Base-by-base conservation (phyloP, 2,797 vertebrate species). In the Rallus crepitans region DNA sequence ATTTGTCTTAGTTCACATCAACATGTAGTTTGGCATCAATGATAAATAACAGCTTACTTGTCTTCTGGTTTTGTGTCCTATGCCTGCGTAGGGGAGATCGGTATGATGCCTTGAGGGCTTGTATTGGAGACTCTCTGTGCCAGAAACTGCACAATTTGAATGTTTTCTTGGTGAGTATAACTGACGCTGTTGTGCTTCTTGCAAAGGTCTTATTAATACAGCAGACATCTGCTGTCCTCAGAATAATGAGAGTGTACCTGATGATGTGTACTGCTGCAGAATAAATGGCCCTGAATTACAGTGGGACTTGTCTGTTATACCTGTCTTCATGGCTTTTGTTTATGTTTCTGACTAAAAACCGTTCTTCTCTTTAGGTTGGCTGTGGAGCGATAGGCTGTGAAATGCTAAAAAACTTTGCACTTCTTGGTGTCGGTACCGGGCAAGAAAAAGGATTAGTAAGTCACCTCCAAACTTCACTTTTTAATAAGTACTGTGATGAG, bases 381-480 rank as follows among this genome's bases (percentile, higher is more conserved):
- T 99, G 99, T 94, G 99, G 99, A 82, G 99, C 99, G 6, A 99
- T 99, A 93, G 99, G 99, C 88, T 99, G 99, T 96, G 99, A 99
- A 98, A 99, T 99, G 99, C 98, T 99, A 81, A 99, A 99, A 97
- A 99, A 99, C 97, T 99, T 99, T 85, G 99, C 99, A 21, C 98
- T 99, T 89, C 98, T 99, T 57, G 99, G 99, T 69, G 99, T 99
- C 33, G 99, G 99, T 89, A 97, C 98, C 96, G 97, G 98, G 77
- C 98, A 97, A 90, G 97, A 98, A 31, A 98, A 94, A 73, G 98
- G 98, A 72, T 85, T 98, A 98, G 98, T 98, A 96, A 97, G 98
- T 91, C 76, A 52, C 9, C 16, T 52, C 11, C 35, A 87, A 40
- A 28, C 8, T 37, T 90, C 17, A 11, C n/a, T 72, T 66, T 16